These are phyloP conservation scores for Oncorhynchus kisutch DNA, from an alignment of 2,113 vertebrate genomes.

Conservation along the genomic window DNA sequence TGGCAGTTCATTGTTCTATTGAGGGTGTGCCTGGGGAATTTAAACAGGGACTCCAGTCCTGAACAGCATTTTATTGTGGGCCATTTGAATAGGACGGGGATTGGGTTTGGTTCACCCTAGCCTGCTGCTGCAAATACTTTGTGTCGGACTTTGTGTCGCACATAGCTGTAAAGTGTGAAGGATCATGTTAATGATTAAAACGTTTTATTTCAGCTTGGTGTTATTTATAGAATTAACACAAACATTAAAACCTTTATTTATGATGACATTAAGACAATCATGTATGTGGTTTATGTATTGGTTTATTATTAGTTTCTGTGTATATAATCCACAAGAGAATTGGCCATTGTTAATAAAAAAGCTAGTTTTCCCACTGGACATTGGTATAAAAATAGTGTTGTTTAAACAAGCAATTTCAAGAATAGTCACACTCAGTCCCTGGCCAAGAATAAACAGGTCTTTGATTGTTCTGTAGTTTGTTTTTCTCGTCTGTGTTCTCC, in stretches of 20 bases:
- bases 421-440: neutral
- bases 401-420: neutral
- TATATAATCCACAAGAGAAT: neutral
- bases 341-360: neutral
- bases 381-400: neutral
- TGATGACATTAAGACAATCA: neutral
- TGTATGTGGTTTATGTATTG: neutral
- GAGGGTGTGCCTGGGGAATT: slow-evolving; percentile 73
- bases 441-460: neutral
- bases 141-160: slow-evolving; percentile 58
- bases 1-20: slow-evolving; percentile 77
- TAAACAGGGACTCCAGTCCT: slow-evolving; percentile 56
- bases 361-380: neutral
- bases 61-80: slow-evolving; percentile 54
- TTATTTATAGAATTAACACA: slow-evolving; percentile 22
- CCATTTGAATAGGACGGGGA: slow-evolving; percentile 50
- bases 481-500: neutral
- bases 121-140: slow-evolving; percentile 45
- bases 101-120: neutral
- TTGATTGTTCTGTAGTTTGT: slow-evolving; percentile 7
- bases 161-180: slow-evolving; percentile 40
- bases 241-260: neutral
- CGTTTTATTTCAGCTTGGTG: slow-evolving; percentile 29
- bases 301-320: neutral
- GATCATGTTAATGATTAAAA: slow-evolving; percentile 68